These are phyloP conservation scores for Acanthurus lineatus DNA, from an alignment of 2,797 vertebrate genomes.

Conservation along the genomic window DNA sequence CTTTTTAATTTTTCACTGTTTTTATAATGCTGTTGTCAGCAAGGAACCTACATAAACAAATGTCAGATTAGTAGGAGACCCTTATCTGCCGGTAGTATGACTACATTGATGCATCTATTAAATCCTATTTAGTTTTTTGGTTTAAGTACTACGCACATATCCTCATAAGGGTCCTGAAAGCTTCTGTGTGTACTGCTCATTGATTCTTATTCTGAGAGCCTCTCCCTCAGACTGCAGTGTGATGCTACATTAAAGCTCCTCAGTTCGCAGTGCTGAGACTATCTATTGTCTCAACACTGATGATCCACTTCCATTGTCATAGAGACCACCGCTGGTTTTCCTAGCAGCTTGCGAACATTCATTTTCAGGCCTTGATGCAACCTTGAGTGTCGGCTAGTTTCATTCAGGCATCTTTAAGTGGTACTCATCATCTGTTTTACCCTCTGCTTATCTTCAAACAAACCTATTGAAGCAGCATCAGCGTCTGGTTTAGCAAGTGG, in stretches of 20 bases:
- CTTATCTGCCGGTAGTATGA: neutral
- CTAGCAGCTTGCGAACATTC: slow-evolving; percentile 42
- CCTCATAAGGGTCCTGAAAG: slow-evolving; percentile 12
- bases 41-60: neutral
- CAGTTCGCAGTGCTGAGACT: slow-evolving; percentile 8
- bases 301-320: slow-evolving; percentile 38
- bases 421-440: slow-evolving; percentile 44
- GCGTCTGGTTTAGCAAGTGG: neutral
- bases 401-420: slow-evolving; percentile 61
- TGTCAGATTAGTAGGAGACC: neutral
- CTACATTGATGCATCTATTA: slow-evolving; percentile 18
- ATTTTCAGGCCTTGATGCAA: slow-evolving; percentile 27
- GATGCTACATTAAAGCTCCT: slow-evolving; percentile 42
- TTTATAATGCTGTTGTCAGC: neutral
- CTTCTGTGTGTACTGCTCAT: slow-evolving; percentile 15
- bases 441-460: slow-evolving; percentile 37
- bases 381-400: slow-evolving; percentile 32
- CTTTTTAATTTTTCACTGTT: neutral
- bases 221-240: slow-evolving; percentile 30
- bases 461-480: slow-evolving; percentile 9
- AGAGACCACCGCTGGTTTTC: slow-evolving; percentile 57
- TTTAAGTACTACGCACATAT: slow-evolving; percentile 12
- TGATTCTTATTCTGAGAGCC: slow-evolving; percentile 27
- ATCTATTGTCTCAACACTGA: slow-evolving; percentile 36
- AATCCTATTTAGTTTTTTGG: slow-evolving; percentile 18